Base-by-base conservation (phyloP, 2,797 vertebrate species). In the Sphenodon punctatus region DNA sequence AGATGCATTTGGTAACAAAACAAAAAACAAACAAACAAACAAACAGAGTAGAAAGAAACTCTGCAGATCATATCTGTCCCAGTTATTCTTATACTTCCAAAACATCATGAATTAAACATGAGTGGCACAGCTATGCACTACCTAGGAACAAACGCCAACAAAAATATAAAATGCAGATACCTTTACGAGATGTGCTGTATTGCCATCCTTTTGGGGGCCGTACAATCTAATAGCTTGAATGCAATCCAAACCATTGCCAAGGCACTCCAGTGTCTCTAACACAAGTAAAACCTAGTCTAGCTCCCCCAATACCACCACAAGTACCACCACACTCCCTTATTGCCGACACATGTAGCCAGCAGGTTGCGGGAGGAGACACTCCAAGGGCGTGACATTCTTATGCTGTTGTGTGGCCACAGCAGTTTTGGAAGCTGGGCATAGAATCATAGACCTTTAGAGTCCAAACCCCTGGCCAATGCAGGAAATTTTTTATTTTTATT, bases 101-200 rank as follows among this genome's bases (percentile, higher is more conserved):
- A 34, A 46, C 45, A 13, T 0, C 2, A 30, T 38, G 73, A 70
- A 88, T 81, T 72, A 72, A 75, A 67, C 73, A 65, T 5, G 70
- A 61, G 25, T 56, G 0, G 0, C 2, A 1, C 15, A 1, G 3
- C 6, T 10, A 30, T 64, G 2, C 27, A 6, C 59, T 15, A 0
- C 22, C 80, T 70, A 65, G 11, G 12, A 67, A 66, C 51, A 58
- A 46, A 43, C 38, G 15, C 51, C 58, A 63, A 25, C 43, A 60
- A 59, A 48, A 22, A 27, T 25, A 38, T 13, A 56, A 38, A 43
- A 56, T 15, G 43, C 56, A 27, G 58, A 60, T 36, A 19, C 55
- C 38, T 51, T 60, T 42, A 43, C 65, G 61, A 68, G 75, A 51
- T 65, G 68, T 49, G 45, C 65, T 4, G 4, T 13, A 11, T 4